Evolutionary conservation across 2,797 vertebrate genomes (phyloP).

Genomic region (Onychomys leucogaster): DNA sequence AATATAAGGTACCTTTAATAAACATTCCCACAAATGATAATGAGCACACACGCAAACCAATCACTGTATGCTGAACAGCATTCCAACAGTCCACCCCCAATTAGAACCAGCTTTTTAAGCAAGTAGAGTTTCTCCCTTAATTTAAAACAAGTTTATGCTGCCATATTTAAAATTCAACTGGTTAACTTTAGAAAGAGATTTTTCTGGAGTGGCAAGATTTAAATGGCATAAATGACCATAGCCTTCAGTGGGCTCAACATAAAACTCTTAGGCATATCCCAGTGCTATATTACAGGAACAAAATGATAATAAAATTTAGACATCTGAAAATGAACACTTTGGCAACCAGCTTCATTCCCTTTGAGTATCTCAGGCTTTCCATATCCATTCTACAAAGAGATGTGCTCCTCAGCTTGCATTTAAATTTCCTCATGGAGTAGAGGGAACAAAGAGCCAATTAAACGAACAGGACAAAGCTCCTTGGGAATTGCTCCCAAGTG

Average conservation of each 20-base stretch:
- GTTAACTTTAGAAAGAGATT: constrained; percentile 21
- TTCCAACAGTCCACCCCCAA: not conserved
- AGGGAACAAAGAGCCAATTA: constrained; percentile 12
- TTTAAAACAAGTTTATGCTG: constrained; percentile 19
- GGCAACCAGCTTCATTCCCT: not conserved
- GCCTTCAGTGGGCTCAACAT: not conserved
- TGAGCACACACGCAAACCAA: not conserved
- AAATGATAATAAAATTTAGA: not conserved
- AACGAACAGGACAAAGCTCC: constrained; percentile 5
- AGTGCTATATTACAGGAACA: not conserved
- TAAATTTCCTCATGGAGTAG: constrained; percentile 13
- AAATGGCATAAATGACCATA: not conserved
- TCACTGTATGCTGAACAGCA: not conserved
- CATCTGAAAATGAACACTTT: constrained; percentile 1
- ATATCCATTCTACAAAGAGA: not conserved
- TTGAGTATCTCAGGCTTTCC: not conserved
- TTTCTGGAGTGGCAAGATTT: not conserved
- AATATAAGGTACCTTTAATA: constrained; percentile 14
- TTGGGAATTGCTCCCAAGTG: constrained; percentile 6
- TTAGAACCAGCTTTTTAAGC: constrained; percentile 27
- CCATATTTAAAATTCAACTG: constrained; percentile 28
- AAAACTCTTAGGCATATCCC: not conserved
- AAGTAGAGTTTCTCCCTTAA: not conserved
- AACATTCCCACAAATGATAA: not conserved
- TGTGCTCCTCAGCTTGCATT: not conserved